phyloP scores from a whole-genome alignment of 2,888 invertebrate species.

The Trachelus troglodyta region DNA sequence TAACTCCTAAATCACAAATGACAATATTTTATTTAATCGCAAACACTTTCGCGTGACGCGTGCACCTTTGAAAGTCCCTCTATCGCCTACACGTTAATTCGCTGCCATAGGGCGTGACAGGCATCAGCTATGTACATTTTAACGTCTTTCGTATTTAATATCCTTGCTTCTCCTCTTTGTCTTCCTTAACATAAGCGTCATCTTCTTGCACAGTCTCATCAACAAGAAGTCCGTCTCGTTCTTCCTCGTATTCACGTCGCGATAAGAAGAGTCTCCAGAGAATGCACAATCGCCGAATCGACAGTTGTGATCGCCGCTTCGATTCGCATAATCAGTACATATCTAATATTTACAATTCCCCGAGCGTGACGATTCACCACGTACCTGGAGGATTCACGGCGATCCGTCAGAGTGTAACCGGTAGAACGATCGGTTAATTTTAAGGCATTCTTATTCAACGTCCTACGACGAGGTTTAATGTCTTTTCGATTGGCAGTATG shows the following conservation, averaged over 20 bases:
- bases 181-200: not conserved
- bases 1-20: not conserved
- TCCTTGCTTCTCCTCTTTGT: not conserved
- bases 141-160: not conserved
- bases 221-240: not conserved
- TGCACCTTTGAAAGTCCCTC: not conserved
- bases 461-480: not conserved
- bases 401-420: not conserved
- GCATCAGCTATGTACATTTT: not conserved
- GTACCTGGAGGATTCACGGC: not conserved
- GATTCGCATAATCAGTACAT: slow-evolving; percentile 18
- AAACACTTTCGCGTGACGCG: slow-evolving; percentile 3
- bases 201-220: not conserved
- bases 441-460: slow-evolving; percentile 49
- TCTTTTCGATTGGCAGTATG: slow-evolving; percentile 13
- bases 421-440: slow-evolving; percentile 38
- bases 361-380: slow-evolving; percentile 13
- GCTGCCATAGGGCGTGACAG: not conserved
- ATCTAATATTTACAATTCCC: slow-evolving; percentile 38
- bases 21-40: slow-evolving; percentile 12
- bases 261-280: not conserved
- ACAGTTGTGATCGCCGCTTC: not conserved
- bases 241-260: not conserved
- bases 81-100: not conserved
- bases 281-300: not conserved